Evolutionary conservation across 2,797 vertebrate species (phyloP), one percentile per base, ranked within the genome.

Genomic region (Myripristis jacobus): DNA sequence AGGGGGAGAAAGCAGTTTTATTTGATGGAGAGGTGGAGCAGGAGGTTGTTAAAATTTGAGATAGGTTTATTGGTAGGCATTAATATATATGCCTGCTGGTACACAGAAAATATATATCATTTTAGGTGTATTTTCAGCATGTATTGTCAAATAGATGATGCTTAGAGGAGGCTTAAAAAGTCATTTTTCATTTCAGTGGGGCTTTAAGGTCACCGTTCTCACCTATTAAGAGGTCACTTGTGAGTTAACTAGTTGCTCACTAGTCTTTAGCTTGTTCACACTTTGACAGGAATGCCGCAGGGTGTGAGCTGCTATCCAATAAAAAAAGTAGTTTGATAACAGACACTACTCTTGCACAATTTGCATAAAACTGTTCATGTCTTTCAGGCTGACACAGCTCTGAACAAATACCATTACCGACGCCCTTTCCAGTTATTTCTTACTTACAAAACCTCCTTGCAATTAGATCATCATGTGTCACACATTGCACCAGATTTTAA

Each of bases 351-450:
- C 62, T 43, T 43, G 66, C 41, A 0, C 60, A n/a, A 52, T 75
- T 22, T 46, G 74, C 78, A 86, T 87, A 87, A 65, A 84, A 25
- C 59, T 69, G 80, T 44, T 72, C 63, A 62, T n/a, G 8, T 44
- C 41, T 61, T 69, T 74, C 1, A 46, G 60, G 36, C 19, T 18
- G 10, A 58, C 38, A 55, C 25, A 25, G 25, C 24, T 16, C 63
- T 75, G 51, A 47, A 29, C 54, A 73, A 83, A 84, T 60, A 84
- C 44, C 12, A 48, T 0, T 3, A 48, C 22, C 52, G 6, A 75
- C 69, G n/a, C 67, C 81, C 61, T 25, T 12, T 31, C 16, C 16
- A 1, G 3, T 24, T n/a, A 4, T 29, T 18, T 54, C 41, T 11
- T 10, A 6, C 29, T 70, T 36, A 51, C n/a, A 19, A 66, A 36